These are phyloP conservation scores for Pantherophis alleghaniensis DNA, from an alignment of 2,797 vertebrate genomes.

Conservation along the genomic window DNA sequence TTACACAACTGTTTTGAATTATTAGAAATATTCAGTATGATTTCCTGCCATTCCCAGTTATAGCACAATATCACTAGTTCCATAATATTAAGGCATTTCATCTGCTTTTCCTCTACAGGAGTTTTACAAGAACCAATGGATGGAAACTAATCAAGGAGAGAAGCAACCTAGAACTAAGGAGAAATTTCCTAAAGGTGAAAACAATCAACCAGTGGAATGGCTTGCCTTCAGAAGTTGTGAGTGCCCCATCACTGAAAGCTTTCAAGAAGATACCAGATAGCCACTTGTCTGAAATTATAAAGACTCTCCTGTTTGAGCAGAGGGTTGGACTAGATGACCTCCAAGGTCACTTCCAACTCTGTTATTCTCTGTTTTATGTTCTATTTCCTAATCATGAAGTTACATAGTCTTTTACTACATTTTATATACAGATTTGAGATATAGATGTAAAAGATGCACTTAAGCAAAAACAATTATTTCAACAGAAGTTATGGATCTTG, in stretches of 20 bases:
- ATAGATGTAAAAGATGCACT: not conserved
- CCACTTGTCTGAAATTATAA: not conserved
- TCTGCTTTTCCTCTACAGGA: not conserved
- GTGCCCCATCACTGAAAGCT: not conserved
- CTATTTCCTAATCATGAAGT: not conserved
- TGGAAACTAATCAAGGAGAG: not conserved
- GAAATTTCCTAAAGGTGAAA: not conserved
- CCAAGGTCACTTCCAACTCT: not conserved
- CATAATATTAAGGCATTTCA: not conserved
- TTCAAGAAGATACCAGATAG: not conserved
- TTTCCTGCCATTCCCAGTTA: not conserved
- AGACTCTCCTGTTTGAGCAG: not conserved
- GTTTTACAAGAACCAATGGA: too few relatives aligned
- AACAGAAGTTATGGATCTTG: constrained; percentile 34
- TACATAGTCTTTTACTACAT: constrained; percentile 9
- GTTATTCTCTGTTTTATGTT: not conserved
- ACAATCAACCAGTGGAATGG: not conserved
- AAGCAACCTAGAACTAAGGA: not conserved
- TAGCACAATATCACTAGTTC: not conserved
- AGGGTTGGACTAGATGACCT: not conserved
- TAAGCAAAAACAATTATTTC: constrained; percentile 25
- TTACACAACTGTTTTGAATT: not conserved
- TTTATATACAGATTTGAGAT: not conserved
- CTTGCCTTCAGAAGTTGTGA: not conserved
- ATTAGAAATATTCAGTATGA: not conserved